Base-by-base conservation (phyloP, 30 jellyfish, hydroid and myxozoan species). In the Phacellophora camtschatica region DNA sequence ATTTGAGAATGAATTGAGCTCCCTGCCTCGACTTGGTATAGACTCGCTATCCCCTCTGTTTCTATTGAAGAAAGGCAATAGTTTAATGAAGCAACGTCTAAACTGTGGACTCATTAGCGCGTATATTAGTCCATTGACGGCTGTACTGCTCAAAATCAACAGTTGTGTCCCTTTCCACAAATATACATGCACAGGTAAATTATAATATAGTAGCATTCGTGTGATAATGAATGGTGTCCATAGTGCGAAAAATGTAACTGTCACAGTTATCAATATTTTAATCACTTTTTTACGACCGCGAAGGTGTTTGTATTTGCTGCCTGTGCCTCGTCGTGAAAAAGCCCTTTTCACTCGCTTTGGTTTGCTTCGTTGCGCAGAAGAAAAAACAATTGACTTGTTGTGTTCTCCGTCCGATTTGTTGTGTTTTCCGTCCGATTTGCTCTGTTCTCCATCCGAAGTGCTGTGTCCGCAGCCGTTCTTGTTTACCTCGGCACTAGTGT, bases 171-270 rank as follows among this genome's bases (percentile, higher is more conserved):
- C 88, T 28, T 81, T 80, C 98, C 98, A 90, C 15, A 90, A 8
- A 66, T 49, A 56, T 9, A 64, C 88, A 63, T 80, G 84, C 72
- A 90, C 77, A 13, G 45, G 36, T 4, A 84, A 74, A 42, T 41
- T 88, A 49, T 73, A 90, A 66, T 90, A 90, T 59, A 68, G 20
- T 3, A 84, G 85, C 87, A 90, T 71, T 30, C 98, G 95, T 3
- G 59, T 54, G 23, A 83, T 75, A 43, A 90, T 78, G 64, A 90
- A 90, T 37, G 98, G 98, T 63, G 98, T 90, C 98, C 98, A 90
- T 48, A 90, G 34, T 0, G 74, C 51, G 74, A 90, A 74, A 54
- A 90, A 90, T 35, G 83, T 81, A 16, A 72, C 67, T 13, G 96
- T 90, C 1, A 90, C 98, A 29, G 86, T 89, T 53, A 90, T 53